Conservation (phyloP, 2,888 invertebrate species). For the Heliconius hortense region DNA sequence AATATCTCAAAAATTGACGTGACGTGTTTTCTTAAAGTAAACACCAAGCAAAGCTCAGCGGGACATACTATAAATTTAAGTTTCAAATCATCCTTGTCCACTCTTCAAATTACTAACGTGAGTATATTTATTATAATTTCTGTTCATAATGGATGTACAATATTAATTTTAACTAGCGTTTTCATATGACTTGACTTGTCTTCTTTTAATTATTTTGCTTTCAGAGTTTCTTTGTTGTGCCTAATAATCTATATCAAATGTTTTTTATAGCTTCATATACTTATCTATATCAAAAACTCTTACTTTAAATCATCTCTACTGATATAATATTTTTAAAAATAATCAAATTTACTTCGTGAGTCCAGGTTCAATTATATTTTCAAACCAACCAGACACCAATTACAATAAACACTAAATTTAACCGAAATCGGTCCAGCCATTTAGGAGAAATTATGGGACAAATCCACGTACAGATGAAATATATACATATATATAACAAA, state of each 20-base stretch:
- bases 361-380: no score
- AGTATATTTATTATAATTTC: slow-evolving; percentile 8
- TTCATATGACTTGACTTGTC: background rate
- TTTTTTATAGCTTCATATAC: no score
- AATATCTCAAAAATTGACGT: background rate
- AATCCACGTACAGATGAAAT: no score
- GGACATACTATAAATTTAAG: slow-evolving; percentile 11
- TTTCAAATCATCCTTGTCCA: slow-evolving; percentile 22
- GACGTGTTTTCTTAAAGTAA: slow-evolving; percentile 10
- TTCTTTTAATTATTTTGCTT: background rate
- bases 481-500: no score
- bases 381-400: no score
- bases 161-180: background rate
- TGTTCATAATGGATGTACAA: background rate
- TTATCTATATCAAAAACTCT: no score
- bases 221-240: background rate
- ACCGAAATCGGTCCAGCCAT: no score
- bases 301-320: no score
- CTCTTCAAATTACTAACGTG: slow-evolving; percentile 13
- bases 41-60: slow-evolving; percentile 9
- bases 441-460: no score
- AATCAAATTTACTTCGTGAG: no score
- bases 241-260: background rate
- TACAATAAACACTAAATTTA: no score
- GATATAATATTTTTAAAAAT: no score